A percentile compares a stretch with the other conserved stretches of the same genome.
Conservation (phyloP, 2,888 invertebrate species). For the Eueremaeus valkanovi region DNA sequence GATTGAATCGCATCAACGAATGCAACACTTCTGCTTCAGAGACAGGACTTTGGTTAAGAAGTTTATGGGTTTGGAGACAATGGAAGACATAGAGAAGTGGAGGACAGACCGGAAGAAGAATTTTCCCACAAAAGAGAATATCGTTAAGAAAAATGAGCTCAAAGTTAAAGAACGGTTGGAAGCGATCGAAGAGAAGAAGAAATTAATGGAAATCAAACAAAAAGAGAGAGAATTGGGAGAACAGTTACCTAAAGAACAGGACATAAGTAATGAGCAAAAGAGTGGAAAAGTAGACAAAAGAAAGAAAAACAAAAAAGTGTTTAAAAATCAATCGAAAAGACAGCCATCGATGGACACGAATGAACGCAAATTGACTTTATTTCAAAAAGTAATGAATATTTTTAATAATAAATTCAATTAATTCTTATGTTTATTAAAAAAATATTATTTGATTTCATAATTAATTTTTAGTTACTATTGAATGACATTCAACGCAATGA, state of each 20-base stretch:
- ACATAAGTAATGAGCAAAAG: background rate
- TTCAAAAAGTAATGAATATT: constrained; percentile 8
- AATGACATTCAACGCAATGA: constrained; percentile 10
- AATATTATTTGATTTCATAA: background rate
- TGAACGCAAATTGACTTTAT: constrained; percentile 4
- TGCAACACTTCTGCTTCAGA: constrained; percentile 51
- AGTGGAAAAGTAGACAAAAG: background rate
- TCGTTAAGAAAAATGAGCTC: background rate
- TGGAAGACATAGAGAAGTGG: constrained; percentile 81
- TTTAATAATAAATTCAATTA: background rate
- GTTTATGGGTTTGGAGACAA: constrained; percentile 68
- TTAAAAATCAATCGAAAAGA: background rate
- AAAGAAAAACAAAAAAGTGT: background rate
- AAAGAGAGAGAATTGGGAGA: background rate
- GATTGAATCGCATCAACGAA: constrained; percentile 71
- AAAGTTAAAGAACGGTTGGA: background rate
- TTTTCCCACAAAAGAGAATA: constrained; percentile 39
- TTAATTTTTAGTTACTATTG: background rate
- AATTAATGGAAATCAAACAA: background rate
- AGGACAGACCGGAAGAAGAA: constrained; percentile 67
- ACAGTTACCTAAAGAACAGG: background rate
- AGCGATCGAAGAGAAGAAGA: background rate
- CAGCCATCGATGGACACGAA: background rate
- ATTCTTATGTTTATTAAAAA: background rate
- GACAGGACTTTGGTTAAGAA: constrained; percentile 61